Base-by-base conservation (phyloP, 2,113 vertebrate species). In the Himantopus leucocephalus region DNA sequence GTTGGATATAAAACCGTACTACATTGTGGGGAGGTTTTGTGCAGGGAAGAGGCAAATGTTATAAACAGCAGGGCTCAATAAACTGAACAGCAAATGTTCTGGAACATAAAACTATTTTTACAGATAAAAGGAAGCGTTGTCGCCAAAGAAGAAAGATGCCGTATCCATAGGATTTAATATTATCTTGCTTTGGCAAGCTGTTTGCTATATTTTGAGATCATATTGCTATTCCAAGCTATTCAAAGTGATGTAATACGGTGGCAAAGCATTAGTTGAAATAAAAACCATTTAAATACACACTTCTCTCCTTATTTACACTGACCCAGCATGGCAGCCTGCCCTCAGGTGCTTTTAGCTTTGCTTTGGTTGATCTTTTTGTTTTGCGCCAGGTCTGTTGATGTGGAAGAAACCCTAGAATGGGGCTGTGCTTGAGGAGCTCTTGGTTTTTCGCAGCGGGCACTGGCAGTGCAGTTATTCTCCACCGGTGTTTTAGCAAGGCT, bases 141-240 rank as follows among this genome's bases (percentile, higher is more conserved):
- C 89, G 94, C 97, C 98, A 98, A 98, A 98, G 97, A 97, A 94
- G 95, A 79, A 95, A 96, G 94, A 93, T 92, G 85, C 95, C 96
- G 87, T 97, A 94, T 97, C 92, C 92, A 87, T 98, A 97, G 88
- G 92, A 97, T 89, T 97, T 97, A 97, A 97, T 97, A 91, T 97
- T 97, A 95, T 97, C 97, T 97, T 97, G 97, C 98, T 98, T 97
- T 98, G 97, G 98, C 97, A 97, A 97, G 97, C 97, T 98, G 83
- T 98, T 98, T 98, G 97, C 97, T 98, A 72, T 97, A 98, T 97
- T 97, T 97, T 96, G 95, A 98, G 97, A 97, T 97, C 95, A 90
- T 97, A 95, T 90, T 98, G 97, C 97, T 98, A 97, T 95, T 97
- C 97, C 95, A 96, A 97, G 94, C 96, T 98, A 97, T 98, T 97